Percentiles rank a stretch among this genome's conserved stretches.
Conservation (phyloP, 1,140 invertebrate genomes). For the Bombus polaris region DNA sequence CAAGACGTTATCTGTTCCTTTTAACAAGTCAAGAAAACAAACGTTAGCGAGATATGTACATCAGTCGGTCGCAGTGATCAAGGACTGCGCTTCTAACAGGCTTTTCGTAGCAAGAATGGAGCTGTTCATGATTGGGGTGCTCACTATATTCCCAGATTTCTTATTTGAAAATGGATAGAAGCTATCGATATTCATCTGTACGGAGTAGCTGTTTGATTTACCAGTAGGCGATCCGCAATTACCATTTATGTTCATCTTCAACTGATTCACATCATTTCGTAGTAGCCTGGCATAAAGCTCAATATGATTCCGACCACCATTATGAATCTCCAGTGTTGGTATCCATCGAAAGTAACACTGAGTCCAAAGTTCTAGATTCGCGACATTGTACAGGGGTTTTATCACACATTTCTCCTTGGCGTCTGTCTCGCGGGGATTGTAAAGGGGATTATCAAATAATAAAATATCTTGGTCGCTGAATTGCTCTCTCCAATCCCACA, state of each 20-base stretch:
- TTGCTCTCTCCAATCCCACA: conserved; percentile 94
- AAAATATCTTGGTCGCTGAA: conserved; percentile 90
- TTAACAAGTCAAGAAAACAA: neutral
- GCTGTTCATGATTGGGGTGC: conserved; percentile 79
- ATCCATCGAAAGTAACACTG: conserved; percentile 96
- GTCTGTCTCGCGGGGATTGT: conserved; percentile 73
- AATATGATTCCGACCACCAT: conserved; percentile 88
- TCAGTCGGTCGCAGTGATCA: conserved; percentile 79
- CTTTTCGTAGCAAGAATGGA: conserved; percentile 78
- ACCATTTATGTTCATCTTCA: conserved; percentile 76
- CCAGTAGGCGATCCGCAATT: conserved; percentile 68
- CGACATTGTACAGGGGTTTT: conserved; percentile 83
- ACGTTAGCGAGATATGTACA: conserved; percentile 37
- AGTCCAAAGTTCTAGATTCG: conserved; percentile 90
- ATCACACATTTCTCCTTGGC: conserved; percentile 73
- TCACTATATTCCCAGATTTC: conserved; percentile 73
- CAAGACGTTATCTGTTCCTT: neutral
- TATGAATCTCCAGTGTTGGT: conserved; percentile 90
- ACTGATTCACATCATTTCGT: conserved; percentile 84
- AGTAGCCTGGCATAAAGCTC: conserved; percentile 85
- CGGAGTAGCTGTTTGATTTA: conserved; percentile 71
- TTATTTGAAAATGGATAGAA: conserved; percentile 82
- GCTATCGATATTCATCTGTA: conserved; percentile 80
- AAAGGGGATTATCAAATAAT: conserved; percentile 91
- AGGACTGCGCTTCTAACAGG: conserved; percentile 77